Percentiles rank a stretch among this genome's conserved stretches.
Evolutionary conservation across 2,888 invertebrate species (phyloP).

Genomic region (Lepetodrilus schrolli): DNA sequence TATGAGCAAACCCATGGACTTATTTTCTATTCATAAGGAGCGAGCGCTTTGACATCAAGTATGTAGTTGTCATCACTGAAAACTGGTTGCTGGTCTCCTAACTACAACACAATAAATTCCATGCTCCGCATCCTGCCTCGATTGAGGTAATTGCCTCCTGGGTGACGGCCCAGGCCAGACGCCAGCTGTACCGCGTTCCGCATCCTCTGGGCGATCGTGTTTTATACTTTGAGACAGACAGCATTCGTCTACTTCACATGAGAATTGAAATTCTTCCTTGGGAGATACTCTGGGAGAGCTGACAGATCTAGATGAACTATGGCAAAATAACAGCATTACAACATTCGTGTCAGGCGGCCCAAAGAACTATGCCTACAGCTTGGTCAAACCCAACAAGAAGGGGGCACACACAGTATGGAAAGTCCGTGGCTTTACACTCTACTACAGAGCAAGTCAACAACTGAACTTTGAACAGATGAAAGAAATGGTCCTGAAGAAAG

Average conservation of each 20-base stretch:
- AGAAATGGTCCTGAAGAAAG: slow-evolving; percentile 26
- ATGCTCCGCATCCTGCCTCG: neutral
- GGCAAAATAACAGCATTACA: slow-evolving; percentile 36
- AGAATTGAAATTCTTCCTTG: slow-evolving; percentile 43
- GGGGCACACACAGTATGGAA: slow-evolving; percentile 49
- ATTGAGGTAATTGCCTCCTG: too few relatives aligned
- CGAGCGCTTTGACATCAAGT: slow-evolving; percentile 30
- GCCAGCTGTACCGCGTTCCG: slow-evolving; percentile 41
- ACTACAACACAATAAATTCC: neutral
- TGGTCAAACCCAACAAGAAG: slow-evolving; percentile 27
- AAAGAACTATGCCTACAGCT: slow-evolving; percentile 69
- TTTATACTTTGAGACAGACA: slow-evolving; percentile 44
- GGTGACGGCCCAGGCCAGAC: slow-evolving; percentile 41
- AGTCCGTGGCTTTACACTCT: slow-evolving; percentile 56
- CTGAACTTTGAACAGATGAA: slow-evolving; percentile 49
- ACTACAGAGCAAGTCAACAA: slow-evolving; percentile 38
- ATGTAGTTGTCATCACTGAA: slow-evolving; percentile 37
- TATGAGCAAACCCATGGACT: too few relatives aligned
- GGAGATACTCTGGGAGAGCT: slow-evolving; percentile 70
- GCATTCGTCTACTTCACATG: too few relatives aligned
- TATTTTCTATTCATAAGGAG: slow-evolving; percentile 36
- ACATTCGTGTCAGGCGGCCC: slow-evolving; percentile 70
- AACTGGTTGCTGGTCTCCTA: neutral
- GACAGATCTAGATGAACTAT: slow-evolving; percentile 67
- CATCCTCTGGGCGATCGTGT: slow-evolving; percentile 33